A percentile compares a stretch with the other conserved stretches of the same genome.
These are phyloP conservation scores for Xenopus tropicalis DNA, from an alignment of 2,113 vertebrate genomes.

Conservation along the genomic window DNA sequence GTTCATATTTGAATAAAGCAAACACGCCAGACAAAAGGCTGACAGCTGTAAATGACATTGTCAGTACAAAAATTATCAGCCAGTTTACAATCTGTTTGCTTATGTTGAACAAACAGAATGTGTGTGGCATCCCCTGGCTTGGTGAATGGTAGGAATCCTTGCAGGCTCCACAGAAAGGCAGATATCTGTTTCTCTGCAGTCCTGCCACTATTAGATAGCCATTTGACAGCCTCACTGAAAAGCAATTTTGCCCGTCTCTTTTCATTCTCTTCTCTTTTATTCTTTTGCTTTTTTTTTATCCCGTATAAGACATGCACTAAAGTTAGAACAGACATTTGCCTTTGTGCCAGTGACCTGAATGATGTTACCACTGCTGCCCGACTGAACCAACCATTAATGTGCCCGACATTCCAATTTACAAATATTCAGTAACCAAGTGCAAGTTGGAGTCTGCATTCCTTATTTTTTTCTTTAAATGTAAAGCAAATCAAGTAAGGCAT, in stretches of 20 bases:
- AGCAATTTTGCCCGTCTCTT: slow-evolving; percentile 61
- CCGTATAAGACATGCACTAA: slow-evolving; percentile 46
- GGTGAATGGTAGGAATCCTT: slow-evolving; percentile 89
- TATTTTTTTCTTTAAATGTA: slow-evolving; percentile 57
- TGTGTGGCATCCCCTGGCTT: slow-evolving; percentile 98
- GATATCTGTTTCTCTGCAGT: slow-evolving; percentile 87
- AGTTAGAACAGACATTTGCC: slow-evolving; percentile 62
- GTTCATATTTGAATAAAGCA: slow-evolving; percentile 99
- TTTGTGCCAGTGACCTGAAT: slow-evolving; percentile 59
- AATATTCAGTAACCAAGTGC: slow-evolving; percentile 77
- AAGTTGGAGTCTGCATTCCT: slow-evolving; percentile 59
- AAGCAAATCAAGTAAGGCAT: slow-evolving; percentile 54
- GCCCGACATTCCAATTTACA: slow-evolving; percentile 75
- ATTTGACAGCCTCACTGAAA: slow-evolving; percentile 89
- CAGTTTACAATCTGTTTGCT: slow-evolving; percentile 99
- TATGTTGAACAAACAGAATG: slow-evolving; percentile 99
- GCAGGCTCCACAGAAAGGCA: slow-evolving; percentile 77
- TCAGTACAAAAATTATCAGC: slow-evolving; percentile 99
- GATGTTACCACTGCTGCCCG: slow-evolving; percentile 56
- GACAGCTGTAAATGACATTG: slow-evolving; percentile 99
- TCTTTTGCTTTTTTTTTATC: slow-evolving; percentile 43
- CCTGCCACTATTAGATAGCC: slow-evolving; percentile 90
- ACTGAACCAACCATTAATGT: slow-evolving; percentile 57
- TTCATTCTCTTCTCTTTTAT: slow-evolving; percentile 32
- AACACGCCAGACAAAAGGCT: slow-evolving; percentile 99